phyloP scores from a whole-genome alignment of 2,888 invertebrate species.

The Nysson spinosus region DNA sequence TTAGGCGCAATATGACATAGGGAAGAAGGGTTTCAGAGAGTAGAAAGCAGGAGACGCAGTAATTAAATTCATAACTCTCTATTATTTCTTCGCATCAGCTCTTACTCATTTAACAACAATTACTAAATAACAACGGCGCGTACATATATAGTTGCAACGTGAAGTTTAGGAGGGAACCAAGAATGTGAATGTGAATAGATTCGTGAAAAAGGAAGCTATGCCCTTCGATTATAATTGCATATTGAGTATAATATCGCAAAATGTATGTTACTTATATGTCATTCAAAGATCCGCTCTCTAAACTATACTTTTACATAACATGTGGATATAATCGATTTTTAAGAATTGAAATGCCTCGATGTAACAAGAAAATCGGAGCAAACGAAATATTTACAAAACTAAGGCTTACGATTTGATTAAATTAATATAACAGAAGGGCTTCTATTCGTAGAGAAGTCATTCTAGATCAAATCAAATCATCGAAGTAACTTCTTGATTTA shows the following conservation, averaged over 20 bases:
- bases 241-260: neutral
- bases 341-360: too few species aligned
- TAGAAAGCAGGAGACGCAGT: neutral
- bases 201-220: neutral
- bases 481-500: neutral
- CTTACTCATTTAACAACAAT: conserved; percentile 50
- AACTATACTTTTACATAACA: too few species aligned
- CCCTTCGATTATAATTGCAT: neutral
- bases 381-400: conserved; percentile 1
- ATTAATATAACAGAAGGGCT: conserved; percentile 18
- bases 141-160: conserved; percentile 15
- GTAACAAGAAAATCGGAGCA: neutral
- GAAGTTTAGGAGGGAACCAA: conserved; percentile 4
- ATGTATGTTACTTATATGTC: neutral
- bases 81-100: conserved; percentile 27
- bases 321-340: too few species aligned
- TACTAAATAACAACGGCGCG: conserved; percentile 52
- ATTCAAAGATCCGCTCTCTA: neutral
- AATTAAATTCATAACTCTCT: conserved; percentile 29
- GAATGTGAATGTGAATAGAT: conserved; percentile 25
- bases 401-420: conserved; percentile 4
- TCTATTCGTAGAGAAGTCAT: conserved; percentile 7
- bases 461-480: conserved; percentile 20
- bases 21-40: neutral
- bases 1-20: neutral